Evolutionary conservation across 2,113 vertebrate genomes (phyloP).

Genomic region (Sinosuthora webbiana): DNA sequence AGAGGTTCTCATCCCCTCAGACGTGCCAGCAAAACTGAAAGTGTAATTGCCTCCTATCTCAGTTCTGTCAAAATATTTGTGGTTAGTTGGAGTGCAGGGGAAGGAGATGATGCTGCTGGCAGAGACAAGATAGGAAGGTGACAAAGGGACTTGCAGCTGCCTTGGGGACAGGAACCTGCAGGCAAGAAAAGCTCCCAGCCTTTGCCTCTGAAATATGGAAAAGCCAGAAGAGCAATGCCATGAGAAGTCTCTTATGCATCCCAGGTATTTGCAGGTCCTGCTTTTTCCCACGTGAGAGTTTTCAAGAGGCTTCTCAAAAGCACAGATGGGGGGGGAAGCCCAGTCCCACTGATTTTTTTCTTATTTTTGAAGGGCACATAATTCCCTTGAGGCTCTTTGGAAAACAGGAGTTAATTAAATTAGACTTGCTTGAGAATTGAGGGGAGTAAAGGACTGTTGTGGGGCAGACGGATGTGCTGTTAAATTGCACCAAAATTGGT

Average conservation of each 20-base stretch:
- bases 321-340: neutral
- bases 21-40: neutral
- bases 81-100: neutral
- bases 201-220: neutral
- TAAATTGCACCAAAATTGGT: neutral
- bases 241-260: neutral
- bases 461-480: neutral
- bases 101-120: neutral
- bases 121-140: neutral
- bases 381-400: neutral
- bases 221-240: neutral
- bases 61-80: slow-evolving; percentile 20
- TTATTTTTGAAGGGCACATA: neutral
- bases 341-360: neutral
- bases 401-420: neutral
- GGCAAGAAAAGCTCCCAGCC: neutral
- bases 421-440: neutral
- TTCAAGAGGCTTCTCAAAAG: neutral
- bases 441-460: neutral
- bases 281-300: neutral
- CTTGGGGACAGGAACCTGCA: neutral
- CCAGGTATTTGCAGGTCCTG: neutral
- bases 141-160: neutral
- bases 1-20: neutral
- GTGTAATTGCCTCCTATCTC: neutral